Evolutionary conservation across 2,888 invertebrate genomes (phyloP).

Genomic region (Drosophila seclusa): DNA sequence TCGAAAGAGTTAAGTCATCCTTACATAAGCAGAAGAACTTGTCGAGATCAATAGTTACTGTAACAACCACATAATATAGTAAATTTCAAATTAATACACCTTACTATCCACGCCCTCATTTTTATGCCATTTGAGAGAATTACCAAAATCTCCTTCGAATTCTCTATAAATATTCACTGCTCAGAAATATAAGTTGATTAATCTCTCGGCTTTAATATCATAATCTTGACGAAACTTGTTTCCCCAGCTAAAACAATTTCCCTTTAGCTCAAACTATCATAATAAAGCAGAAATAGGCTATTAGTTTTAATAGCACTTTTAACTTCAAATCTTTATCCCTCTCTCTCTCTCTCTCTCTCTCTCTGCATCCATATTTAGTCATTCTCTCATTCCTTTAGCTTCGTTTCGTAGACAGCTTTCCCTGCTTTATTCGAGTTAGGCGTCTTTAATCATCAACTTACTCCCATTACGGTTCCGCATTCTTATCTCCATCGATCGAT

Average conservation of each 20-base stretch:
- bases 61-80: background rate
- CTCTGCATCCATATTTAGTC: background rate
- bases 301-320: background rate
- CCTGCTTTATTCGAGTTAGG: slow-evolving; percentile 1
- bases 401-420: slow-evolving; percentile 2
- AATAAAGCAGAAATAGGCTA: background rate
- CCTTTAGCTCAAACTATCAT: background rate
- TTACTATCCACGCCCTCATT: background rate
- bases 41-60: background rate
- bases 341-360: background rate
- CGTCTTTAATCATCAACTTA: slow-evolving; percentile 37
- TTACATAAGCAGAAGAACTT: too few species aligned
- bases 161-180: background rate
- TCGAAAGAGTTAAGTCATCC: too few species aligned
- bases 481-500: slow-evolving; percentile 66
- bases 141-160: background rate
- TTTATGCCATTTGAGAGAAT: background rate
- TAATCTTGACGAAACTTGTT: background rate
- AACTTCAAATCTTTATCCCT: background rate
- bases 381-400: background rate
- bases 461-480: slow-evolving; percentile 4
- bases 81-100: background rate
- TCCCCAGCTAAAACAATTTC: background rate
- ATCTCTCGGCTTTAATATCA: background rate
- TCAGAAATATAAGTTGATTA: background rate